These are phyloP conservation scores for Troides aeacus DNA, from an alignment of 2,888 invertebrate genomes.

Conservation along the genomic window DNA sequence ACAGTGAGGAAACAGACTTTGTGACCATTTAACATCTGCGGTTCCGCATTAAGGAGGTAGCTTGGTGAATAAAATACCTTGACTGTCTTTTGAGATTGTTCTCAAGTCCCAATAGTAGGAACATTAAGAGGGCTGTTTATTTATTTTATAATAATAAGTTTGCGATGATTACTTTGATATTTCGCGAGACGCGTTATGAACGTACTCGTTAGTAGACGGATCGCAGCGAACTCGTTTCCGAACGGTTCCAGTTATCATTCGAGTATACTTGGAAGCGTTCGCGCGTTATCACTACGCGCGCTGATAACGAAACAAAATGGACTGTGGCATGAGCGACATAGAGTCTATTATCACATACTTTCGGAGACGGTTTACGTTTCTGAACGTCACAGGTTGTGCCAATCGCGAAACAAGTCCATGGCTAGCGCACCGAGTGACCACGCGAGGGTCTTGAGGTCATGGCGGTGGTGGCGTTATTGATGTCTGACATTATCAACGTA, in stretches of 20 bases:
- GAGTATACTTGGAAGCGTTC: slow-evolving; percentile 41
- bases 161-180: slow-evolving; percentile 32
- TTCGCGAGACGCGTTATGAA: slow-evolving; percentile 25
- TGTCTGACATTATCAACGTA: slow-evolving; percentile 31
- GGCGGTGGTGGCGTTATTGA: slow-evolving; percentile 46
- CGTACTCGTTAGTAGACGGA: slow-evolving; percentile 33
- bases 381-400: slow-evolving; percentile 39
- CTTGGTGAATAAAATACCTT: no score
- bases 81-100: no score
- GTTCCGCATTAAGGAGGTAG: no score
- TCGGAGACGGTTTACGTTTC: slow-evolving; percentile 28
- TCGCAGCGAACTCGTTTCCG: slow-evolving; percentile 36
- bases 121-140: no score
- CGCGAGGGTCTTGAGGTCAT: slow-evolving; percentile 56
- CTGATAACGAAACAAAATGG: slow-evolving; percentile 67
- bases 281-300: slow-evolving; percentile 57
- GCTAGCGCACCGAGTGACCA: slow-evolving; percentile 58
- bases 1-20: no score
- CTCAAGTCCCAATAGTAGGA: no score
- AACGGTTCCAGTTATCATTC: slow-evolving; percentile 51
- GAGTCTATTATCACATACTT: slow-evolving; percentile 47
- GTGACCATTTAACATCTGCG: no score
- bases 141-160: no score
- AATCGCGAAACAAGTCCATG: slow-evolving; percentile 66
- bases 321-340: slow-evolving; percentile 44